Conservation (phyloP, 2,797 vertebrate species). For the Chiroxiphia lanceolata region DNA sequence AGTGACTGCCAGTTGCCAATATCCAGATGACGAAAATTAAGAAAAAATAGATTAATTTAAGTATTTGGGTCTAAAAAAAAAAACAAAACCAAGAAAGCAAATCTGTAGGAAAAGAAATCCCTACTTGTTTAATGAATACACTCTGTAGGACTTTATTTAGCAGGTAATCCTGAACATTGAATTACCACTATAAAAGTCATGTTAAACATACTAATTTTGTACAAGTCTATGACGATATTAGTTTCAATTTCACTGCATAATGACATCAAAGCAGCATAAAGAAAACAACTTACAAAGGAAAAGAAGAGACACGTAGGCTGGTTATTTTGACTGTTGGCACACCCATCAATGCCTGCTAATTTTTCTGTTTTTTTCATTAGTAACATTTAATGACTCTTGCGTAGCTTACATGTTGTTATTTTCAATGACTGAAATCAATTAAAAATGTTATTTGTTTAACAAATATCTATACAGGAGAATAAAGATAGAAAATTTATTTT, state of each 20-base stretch:
- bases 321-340: background rate
- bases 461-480: background rate
- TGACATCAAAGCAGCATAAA: background rate
- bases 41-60: background rate
- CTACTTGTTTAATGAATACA: background rate
- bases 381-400: background rate
- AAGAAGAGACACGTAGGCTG: background rate
- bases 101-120: background rate
- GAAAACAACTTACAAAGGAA: background rate
- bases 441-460: background rate
- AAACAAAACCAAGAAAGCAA: background rate
- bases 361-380: background rate
- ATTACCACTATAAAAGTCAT: background rate
- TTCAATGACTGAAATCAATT: background rate
- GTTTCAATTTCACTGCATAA: background rate
- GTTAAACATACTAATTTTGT: background rate
- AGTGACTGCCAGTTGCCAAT: constrained; percentile 3
- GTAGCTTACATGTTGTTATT: background rate
- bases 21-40: constrained; percentile 2
- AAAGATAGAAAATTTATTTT: background rate
- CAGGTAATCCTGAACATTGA: background rate
- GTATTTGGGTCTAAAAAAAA: background rate
- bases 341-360: background rate
- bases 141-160: background rate
- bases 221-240: background rate